phyloP scores from a whole-genome alignment of 2,797 vertebrate genomes.

The Limnodromus scolopaceus region DNA sequence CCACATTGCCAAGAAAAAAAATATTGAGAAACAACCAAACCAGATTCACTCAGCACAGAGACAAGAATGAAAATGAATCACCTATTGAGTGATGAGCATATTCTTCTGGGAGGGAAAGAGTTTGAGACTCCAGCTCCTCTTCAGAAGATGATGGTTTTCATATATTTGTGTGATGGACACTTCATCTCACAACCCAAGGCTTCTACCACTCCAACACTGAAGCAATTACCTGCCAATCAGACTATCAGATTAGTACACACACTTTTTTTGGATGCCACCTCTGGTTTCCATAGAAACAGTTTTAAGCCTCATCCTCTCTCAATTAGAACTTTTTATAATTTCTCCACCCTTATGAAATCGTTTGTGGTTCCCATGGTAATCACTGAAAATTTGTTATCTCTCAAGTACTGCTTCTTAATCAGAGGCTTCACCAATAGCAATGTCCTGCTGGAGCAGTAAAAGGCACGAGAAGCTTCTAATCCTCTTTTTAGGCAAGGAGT shows the following conservation, averaged over 20 bases:
- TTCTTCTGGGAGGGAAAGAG: background rate
- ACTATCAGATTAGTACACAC: constrained; percentile 36
- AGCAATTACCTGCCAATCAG: constrained; percentile 61
- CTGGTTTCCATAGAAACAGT: constrained; percentile 74
- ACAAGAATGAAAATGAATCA: background rate
- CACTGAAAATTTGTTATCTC: constrained; percentile 39
- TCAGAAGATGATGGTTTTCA: background rate
- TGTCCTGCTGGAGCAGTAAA: constrained; percentile 31
- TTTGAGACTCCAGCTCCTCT: background rate
- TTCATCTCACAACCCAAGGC: background rate
- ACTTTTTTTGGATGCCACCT: constrained; percentile 69
- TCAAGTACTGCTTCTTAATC: constrained; percentile 44
- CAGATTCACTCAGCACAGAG: background rate
- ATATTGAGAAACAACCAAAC: background rate
- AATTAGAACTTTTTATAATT: constrained; percentile 73
- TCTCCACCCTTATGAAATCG: constrained; percentile 60
- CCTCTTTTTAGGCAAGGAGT: background rate
- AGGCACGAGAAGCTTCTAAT: background rate
- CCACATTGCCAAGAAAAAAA: background rate
- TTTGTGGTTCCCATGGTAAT: constrained; percentile 75
- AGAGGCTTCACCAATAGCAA: background rate
- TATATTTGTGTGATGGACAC: background rate
- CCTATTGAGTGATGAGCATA: background rate
- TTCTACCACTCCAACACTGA: constrained; percentile 14
- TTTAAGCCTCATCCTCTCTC: constrained; percentile 57